phyloP scores from a whole-genome alignment of 2,888 invertebrate species.

The Cerastis rubricosa region DNA sequence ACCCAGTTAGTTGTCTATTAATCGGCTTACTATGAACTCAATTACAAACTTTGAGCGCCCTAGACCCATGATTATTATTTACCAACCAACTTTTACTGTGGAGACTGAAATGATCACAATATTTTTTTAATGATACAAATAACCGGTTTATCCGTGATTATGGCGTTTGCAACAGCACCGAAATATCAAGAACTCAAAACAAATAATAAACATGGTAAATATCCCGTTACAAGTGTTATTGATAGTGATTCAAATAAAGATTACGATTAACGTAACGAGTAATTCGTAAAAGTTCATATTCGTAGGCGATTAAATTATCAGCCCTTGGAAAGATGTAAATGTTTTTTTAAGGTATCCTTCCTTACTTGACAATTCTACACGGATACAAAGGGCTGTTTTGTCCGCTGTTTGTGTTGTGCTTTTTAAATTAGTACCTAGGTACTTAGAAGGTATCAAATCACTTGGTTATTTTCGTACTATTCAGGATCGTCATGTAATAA shows the following conservation, averaged over 20 bases:
- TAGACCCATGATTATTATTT: neutral
- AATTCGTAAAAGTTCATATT: neutral
- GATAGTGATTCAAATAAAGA: too few species aligned
- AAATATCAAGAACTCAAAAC: too few species aligned
- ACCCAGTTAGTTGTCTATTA: too few species aligned
- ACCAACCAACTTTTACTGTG: neutral
- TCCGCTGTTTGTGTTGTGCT: neutral
- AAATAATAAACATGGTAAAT: too few species aligned
- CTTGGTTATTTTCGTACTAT: neutral
- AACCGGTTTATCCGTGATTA: too few species aligned
- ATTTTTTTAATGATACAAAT: too few species aligned
- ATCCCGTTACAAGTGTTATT: too few species aligned
- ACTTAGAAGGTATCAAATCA: neutral
- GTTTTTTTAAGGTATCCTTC: neutral
- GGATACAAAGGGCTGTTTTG: neutral
- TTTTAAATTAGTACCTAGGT: neutral
- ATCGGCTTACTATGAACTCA: neutral
- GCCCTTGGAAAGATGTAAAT: neutral
- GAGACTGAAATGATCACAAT: too few species aligned
- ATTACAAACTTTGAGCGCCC: neutral
- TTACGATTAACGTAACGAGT: too few species aligned
- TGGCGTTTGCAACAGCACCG: too few species aligned
- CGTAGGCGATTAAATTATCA: neutral
- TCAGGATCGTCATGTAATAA: neutral
- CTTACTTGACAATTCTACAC: neutral